Percentiles rank a stretch among this genome's conserved stretches.
phyloP scores from a whole-genome alignment of 2,797 vertebrate genomes.

The Spinus olivaceus region DNA sequence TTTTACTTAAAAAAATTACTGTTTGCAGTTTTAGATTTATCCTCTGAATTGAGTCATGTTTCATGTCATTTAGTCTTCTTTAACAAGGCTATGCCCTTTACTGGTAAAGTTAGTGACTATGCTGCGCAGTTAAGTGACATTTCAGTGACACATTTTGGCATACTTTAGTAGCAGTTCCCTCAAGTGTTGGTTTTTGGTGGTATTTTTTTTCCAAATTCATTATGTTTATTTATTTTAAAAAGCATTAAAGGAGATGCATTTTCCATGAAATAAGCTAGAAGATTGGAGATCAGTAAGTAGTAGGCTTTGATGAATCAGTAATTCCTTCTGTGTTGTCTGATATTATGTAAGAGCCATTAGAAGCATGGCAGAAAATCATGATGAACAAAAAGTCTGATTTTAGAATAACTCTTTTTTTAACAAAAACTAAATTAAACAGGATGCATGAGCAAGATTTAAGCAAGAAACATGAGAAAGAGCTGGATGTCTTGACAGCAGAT shows the following conservation, averaged over 20 bases:
- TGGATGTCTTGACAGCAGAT: constrained; percentile 85
- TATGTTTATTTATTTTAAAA: constrained; percentile 55
- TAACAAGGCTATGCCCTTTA: background rate
- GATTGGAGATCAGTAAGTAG: constrained; percentile 43
- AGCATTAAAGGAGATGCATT: constrained; percentile 79
- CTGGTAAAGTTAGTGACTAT: background rate
- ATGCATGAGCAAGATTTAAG: constrained; percentile 94
- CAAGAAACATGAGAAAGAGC: constrained; percentile 92
- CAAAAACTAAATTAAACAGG: constrained; percentile 84
- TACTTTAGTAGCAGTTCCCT: background rate
- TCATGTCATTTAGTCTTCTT: background rate
- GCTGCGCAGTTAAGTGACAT: background rate
- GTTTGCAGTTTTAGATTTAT: background rate
- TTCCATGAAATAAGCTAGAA: constrained; percentile 67
- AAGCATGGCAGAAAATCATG: constrained; percentile 63
- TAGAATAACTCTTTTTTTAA: constrained; percentile 78
- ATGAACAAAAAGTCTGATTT: constrained; percentile 57
- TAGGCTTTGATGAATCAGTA: constrained; percentile 47
- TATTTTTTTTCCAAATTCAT: background rate
- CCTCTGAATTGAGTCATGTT: background rate
- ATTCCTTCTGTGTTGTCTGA: constrained; percentile 42
- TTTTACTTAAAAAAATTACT: background rate
- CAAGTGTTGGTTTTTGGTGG: background rate
- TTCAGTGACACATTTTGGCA: background rate
- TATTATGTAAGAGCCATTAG: constrained; percentile 41